Percentiles rank a stretch among this genome's conserved stretches.
Conservation (phyloP, 2,797 vertebrate species). For the Tenualosa thibaudeaui region DNA sequence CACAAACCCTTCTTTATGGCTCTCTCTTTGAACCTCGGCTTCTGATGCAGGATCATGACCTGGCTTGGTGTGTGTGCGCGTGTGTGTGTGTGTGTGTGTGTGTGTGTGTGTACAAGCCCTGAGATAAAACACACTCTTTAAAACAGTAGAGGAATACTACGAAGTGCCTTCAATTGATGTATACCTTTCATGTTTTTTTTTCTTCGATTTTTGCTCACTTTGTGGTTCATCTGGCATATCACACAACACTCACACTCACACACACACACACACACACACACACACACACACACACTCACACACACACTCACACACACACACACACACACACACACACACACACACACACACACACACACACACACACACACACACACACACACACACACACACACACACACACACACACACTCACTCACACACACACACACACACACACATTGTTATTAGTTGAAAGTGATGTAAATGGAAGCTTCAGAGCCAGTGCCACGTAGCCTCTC, state of each 20-base stretch:
- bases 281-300: too few relatives aligned
- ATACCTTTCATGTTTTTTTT: conserved; percentile 53
- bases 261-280: too few relatives aligned
- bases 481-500: too few relatives aligned
- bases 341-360: too few relatives aligned
- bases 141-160: conserved; percentile 47
- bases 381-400: too few relatives aligned
- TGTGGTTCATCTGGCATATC: neutral
- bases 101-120: neutral
- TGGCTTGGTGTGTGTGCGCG: conserved; percentile 23
- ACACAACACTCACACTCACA: neutral
- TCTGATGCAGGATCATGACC: conserved; percentile 55
- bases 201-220: conserved; percentile 33
- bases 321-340: too few relatives aligned
- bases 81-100: neutral
- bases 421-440: too few relatives aligned
- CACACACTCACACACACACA: too few relatives aligned
- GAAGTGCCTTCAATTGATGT: conserved; percentile 54
- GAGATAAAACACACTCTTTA: neutral
- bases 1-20: neutral
- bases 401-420: too few relatives aligned
- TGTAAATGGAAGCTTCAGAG: too few relatives aligned
- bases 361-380: neutral
- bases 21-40: conserved; percentile 51
- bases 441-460: too few relatives aligned